Percentiles rank a stretch among this genome's conserved stretches.
phyloP scores from a whole-genome alignment of 2,113 vertebrate genomes.

The Bambusicola thoracicus region DNA sequence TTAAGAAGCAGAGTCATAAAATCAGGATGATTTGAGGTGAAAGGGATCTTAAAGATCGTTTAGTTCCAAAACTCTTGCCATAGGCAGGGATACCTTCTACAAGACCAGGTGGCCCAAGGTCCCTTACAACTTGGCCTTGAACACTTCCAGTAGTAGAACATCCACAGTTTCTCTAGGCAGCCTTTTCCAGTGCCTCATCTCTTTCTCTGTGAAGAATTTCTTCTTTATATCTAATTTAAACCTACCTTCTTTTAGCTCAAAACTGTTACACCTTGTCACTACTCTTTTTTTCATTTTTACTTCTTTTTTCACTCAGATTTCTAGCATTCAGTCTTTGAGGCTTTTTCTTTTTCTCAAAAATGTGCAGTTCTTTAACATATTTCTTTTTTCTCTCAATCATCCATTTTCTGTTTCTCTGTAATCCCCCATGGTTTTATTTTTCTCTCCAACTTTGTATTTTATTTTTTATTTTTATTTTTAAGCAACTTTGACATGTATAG shows the following conservation, averaged over 20 bases:
- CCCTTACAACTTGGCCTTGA: background rate
- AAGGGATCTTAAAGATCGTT: background rate
- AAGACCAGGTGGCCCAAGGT: background rate
- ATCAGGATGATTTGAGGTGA: background rate
- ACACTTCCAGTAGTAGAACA: background rate
- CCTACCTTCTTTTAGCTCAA: background rate
- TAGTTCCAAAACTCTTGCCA: background rate
- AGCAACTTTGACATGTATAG: slow-evolving; percentile 23
- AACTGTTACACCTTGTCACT: background rate
- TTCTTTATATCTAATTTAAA: background rate
- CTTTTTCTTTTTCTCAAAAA: background rate
- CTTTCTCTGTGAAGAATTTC: background rate
- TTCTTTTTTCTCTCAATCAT: slow-evolving; percentile 11
- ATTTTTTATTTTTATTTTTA: background rate
- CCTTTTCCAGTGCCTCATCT: background rate
- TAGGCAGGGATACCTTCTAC: background rate
- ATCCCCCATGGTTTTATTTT: background rate
- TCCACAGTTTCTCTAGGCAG: background rate
- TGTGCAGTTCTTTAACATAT: background rate
- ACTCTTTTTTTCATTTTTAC: background rate
- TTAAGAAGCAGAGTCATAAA: background rate
- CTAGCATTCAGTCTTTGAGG: background rate
- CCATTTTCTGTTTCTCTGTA: background rate
- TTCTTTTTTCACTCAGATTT: background rate
- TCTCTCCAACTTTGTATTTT: background rate